phyloP scores from a whole-genome alignment of 2,888 invertebrate genomes.

The Callinectes sapidus region DNA sequence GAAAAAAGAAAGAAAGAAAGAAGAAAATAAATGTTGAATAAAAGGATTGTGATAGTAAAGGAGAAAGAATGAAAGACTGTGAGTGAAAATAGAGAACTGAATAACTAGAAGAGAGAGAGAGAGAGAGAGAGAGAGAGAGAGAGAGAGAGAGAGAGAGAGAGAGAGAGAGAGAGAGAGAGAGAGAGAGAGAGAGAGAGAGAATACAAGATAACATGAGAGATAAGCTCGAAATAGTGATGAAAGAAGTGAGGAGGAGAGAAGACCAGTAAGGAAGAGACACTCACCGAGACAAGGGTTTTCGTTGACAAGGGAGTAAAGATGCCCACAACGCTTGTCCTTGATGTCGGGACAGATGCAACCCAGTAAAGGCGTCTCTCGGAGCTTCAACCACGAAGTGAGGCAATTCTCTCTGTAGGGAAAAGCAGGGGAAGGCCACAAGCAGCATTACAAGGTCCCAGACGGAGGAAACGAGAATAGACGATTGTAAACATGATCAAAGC shows the following conservation, averaged over 20 bases:
- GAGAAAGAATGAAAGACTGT: too few species aligned
- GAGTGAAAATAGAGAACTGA: neutral
- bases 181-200: too few species aligned
- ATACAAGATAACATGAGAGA: too few species aligned
- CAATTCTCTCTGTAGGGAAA: constrained; percentile 64
- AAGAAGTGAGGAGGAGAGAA: neutral
- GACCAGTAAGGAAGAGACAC: neutral
- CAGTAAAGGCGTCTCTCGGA: constrained; percentile 68
- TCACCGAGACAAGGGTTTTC: constrained; percentile 71
- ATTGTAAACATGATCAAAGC: neutral
- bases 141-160: neutral
- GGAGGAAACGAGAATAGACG: neutral
- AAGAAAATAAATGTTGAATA: too few species aligned
- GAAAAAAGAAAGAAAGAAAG: neutral
- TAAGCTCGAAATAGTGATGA: neutral
- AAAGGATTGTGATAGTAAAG: neutral
- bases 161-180: too few species aligned
- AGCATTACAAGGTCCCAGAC: neutral
- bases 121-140: neutral
- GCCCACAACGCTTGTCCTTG: constrained; percentile 59
- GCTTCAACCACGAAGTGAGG: constrained; percentile 68
- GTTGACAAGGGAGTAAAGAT: constrained; percentile 70
- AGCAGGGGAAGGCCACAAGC: neutral
- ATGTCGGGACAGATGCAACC: constrained; percentile 71
- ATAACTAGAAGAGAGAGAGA: neutral